phyloP scores from a whole-genome alignment of 1,140 invertebrate genomes.

The Brachionus manjavacas region DNA sequence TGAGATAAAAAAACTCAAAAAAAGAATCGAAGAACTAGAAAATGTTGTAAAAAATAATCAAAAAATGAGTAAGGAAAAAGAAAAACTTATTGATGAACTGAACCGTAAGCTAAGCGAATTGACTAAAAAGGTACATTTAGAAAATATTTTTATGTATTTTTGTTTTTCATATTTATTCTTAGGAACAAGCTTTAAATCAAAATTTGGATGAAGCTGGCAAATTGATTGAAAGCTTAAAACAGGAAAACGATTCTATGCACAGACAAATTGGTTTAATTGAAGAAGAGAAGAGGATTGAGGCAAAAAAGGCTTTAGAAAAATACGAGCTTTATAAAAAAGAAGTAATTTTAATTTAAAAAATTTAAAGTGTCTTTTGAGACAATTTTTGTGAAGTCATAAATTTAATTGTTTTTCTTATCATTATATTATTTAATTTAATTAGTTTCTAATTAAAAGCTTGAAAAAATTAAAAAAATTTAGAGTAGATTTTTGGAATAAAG shows the following conservation, averaged over 20 bases:
- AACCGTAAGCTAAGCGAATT: background rate
- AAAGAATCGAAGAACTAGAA: conserved; percentile 17
- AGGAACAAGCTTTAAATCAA: background rate
- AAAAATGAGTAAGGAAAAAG: conserved; percentile 32
- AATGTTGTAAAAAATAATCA: background rate
- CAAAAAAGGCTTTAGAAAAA: background rate
- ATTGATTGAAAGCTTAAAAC: background rate
- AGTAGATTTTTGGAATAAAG: background rate
- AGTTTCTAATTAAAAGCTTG: too few relatives aligned
- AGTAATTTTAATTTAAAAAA: background rate
- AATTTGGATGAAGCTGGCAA: background rate
- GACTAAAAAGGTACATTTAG: background rate
- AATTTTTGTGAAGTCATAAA: too few relatives aligned
- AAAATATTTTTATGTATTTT: background rate
- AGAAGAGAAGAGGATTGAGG: background rate
- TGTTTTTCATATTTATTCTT: background rate
- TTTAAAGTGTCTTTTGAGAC: too few relatives aligned
- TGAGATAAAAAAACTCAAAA: conserved; percentile 27
- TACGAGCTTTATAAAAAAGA: background rate
- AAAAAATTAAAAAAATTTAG: too few relatives aligned
- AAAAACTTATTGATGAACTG: background rate
- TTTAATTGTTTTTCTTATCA: too few relatives aligned
- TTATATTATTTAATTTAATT: too few relatives aligned
- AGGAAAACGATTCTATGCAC: background rate
- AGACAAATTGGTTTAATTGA: background rate